These are phyloP conservation scores for Microdon myrmicae DNA, from an alignment of 2,888 invertebrate genomes.

Conservation along the genomic window DNA sequence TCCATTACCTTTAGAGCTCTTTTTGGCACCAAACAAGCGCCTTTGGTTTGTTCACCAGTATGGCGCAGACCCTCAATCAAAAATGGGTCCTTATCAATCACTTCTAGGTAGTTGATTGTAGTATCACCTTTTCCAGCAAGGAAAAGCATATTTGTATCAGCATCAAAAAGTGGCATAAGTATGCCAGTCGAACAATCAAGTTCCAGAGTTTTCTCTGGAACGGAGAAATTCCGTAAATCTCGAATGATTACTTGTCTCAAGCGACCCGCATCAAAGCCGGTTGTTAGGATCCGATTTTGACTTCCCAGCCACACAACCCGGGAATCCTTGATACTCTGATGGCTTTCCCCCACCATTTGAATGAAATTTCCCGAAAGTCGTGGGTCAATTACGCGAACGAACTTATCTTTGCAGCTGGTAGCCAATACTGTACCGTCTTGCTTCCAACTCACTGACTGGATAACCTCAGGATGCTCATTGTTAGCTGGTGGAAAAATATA, in stretches of 20 bases:
- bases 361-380: conserved; percentile 72
- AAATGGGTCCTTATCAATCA: conserved; percentile 88
- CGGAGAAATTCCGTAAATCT: conserved; percentile 83
- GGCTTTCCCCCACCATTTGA: conserved; percentile 76
- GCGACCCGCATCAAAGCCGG: conserved; percentile 89
- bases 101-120: conserved; percentile 89
- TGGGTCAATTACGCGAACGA: conserved; percentile 87
- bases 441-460: conserved; percentile 92
- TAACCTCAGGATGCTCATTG: conserved; percentile 84
- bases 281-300: conserved; percentile 83
- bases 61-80: conserved; percentile 89
- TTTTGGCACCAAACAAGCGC: conserved; percentile 92
- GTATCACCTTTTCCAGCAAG: conserved; percentile 95
- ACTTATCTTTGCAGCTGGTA: conserved; percentile 92
- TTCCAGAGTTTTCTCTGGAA: conserved; percentile 81
- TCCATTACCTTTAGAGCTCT: conserved; percentile 95
- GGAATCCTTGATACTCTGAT: conserved; percentile 92
- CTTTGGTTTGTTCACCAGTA: conserved; percentile 95
- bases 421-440: conserved; percentile 81
- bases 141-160: conserved; percentile 95
- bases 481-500: conserved; percentile 68
- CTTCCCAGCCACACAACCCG: conserved; percentile 91
- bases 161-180: conserved; percentile 90
- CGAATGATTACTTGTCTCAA: conserved; percentile 89
- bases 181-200: conserved; percentile 90